Base-by-base conservation (phyloP, 2,797 vertebrate species). In the Tachyglossus aculeatus region DNA sequence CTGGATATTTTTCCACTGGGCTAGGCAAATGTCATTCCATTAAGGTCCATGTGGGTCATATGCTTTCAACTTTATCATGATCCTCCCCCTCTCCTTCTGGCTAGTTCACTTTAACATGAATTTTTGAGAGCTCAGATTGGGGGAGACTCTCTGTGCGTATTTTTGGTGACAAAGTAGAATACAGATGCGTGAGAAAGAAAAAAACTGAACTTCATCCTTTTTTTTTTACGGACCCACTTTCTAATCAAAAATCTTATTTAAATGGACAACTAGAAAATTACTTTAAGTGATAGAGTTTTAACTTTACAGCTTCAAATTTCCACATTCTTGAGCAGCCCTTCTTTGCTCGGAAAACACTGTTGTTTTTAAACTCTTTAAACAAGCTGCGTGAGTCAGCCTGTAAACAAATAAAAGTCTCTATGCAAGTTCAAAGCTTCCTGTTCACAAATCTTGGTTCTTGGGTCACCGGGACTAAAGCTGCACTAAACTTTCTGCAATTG, bases 301-400 rank as follows among this genome's bases (percentile, higher is more conserved):
- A 68, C 12, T 56, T 67, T 21, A 9, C 32, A 11, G 41, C 31
- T 75, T 60, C 53, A 14, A 40, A 0, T 67, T 86, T 86, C 67
- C 69, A 58, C 67, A 89, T 82, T 82, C 51, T 66, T 77, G 31
- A 83, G 66, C 21, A 11, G 56, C 74, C 72, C 66, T 67, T 52
- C 55, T 82, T 81, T n/a, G 73, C 67, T 55, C 2, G 19, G 27
- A 6, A 21, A 52, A 15, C 9, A n/a, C 1, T 29, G 14, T 25
- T 43, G 33, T 5, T 50, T 67, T 63, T 33, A 76, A 25, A 3
- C 41, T 67, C 47, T 44, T 22, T 41, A 53, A 58, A 31, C 33
- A 68, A 60, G 78, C 11, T 51, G 40, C 48, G 29, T 15, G 51
- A 51, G 13, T 73, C 9, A n/a, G 15, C 51, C 6, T 53, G 5